These are phyloP conservation scores for Anguilla anguilla DNA, from an alignment of 2,797 vertebrate species.

Conservation along the genomic window DNA sequence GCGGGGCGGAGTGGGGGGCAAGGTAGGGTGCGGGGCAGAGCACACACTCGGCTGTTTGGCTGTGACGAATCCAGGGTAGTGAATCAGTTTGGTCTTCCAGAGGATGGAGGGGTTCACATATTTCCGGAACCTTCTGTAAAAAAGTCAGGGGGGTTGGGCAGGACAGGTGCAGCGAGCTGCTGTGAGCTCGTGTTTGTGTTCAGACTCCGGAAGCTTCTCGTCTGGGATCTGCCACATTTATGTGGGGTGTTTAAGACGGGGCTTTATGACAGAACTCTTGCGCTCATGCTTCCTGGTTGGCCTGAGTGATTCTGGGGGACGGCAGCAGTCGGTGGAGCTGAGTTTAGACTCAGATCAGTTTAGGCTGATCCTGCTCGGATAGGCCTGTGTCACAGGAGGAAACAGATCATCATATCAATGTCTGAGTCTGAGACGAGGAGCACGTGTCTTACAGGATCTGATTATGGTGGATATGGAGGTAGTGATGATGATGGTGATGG, in stretches of 20 bases:
- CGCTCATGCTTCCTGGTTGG: not conserved
- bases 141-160: not conserved
- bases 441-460: not conserved
- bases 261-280: not conserved
- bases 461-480: no score
- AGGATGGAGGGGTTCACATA: not conserved
- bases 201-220: not conserved
- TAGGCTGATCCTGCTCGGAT: not conserved
- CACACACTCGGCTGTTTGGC: not conserved
- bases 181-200: not conserved
- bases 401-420: not conserved
- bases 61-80: not conserved
- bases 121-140: not conserved
- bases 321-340: no score
- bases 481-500: no score
- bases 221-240: not conserved
- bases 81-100: slow-evolving; percentile 35
- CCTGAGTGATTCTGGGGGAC: not conserved
- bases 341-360: not conserved
- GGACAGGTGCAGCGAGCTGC: not conserved
- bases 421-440: not conserved
- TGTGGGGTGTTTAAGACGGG: no score
- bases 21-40: not conserved
- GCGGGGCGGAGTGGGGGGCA: no score
- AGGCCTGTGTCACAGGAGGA: not conserved